phyloP scores from a whole-genome alignment of 2,113 vertebrate genomes.

The Microcebus lehilahytsara region DNA sequence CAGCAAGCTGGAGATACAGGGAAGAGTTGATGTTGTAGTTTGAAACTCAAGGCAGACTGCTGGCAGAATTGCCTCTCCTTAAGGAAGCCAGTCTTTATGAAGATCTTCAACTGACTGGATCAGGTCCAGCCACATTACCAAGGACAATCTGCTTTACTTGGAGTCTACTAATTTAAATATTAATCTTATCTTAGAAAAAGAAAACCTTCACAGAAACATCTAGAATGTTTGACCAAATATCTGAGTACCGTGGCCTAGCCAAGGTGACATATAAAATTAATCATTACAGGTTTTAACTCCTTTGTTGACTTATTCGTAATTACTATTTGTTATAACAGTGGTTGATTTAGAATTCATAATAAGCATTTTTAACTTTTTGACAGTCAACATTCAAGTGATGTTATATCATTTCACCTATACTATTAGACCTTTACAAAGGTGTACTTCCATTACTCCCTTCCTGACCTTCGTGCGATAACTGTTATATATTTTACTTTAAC shows the following conservation, averaged over 20 bases:
- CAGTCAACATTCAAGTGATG: background rate
- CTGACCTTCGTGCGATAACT: background rate
- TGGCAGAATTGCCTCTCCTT: background rate
- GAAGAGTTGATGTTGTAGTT: background rate
- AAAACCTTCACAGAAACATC: background rate
- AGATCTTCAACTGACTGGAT: background rate
- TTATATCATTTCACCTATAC: background rate
- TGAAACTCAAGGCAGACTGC: background rate
- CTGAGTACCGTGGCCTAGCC: background rate
- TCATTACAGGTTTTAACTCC: background rate
- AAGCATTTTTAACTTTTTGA: background rate
- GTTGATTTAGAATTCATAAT: background rate
- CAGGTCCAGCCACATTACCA: background rate
- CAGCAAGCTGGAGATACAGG: background rate
- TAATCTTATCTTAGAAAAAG: background rate
- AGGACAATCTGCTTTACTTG: background rate
- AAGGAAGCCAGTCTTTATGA: background rate
- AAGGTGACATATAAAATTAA: background rate
- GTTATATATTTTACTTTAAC: background rate
- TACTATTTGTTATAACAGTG: background rate
- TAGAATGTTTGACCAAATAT: background rate
- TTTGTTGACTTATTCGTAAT: background rate
- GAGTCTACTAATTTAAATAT: background rate
- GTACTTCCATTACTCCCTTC: background rate
- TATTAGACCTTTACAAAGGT: background rate